Evolutionary conservation across 2,113 vertebrate genomes (phyloP).

Genomic region (Gallinago paraguaiae): DNA sequence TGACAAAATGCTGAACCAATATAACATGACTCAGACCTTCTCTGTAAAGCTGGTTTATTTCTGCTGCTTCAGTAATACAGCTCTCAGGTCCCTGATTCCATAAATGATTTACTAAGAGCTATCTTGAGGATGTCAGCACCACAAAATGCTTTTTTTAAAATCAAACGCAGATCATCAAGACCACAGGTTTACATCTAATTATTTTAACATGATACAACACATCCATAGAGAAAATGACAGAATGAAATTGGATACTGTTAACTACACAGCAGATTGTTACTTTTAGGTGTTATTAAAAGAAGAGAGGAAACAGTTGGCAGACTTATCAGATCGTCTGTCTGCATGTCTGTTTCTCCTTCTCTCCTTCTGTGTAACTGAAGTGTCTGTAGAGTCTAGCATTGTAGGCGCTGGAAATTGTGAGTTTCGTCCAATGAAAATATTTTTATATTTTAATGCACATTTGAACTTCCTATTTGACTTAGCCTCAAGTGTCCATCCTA

Average conservation of each 20-base stretch:
- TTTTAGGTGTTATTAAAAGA: constrained; percentile 46
- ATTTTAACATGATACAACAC: neutral
- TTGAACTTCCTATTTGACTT: neutral
- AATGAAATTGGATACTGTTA: neutral
- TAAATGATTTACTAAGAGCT: neutral
- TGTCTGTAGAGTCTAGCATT: constrained; percentile 3
- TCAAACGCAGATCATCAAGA: neutral
- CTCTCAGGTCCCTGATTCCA: neutral
- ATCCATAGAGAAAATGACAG: neutral
- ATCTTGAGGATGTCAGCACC: neutral
- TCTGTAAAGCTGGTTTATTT: neutral
- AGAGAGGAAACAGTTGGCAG: constrained; percentile 36
- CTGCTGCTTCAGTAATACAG: neutral
- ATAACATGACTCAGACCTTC: neutral
- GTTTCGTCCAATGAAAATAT: neutral
- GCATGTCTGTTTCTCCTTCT: constrained; percentile 23
- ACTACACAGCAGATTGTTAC: constrained; percentile 37
- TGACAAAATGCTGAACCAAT: neutral
- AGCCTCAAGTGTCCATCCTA: neutral
- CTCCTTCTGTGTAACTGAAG: neutral
- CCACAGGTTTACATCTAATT: neutral
- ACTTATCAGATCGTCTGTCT: constrained; percentile 9
- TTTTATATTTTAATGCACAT: neutral
- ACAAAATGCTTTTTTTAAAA: neutral
- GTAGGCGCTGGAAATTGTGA: neutral